phyloP scores from a whole-genome alignment of 2,888 invertebrate genomes.

The Conus canariensis region DNA sequence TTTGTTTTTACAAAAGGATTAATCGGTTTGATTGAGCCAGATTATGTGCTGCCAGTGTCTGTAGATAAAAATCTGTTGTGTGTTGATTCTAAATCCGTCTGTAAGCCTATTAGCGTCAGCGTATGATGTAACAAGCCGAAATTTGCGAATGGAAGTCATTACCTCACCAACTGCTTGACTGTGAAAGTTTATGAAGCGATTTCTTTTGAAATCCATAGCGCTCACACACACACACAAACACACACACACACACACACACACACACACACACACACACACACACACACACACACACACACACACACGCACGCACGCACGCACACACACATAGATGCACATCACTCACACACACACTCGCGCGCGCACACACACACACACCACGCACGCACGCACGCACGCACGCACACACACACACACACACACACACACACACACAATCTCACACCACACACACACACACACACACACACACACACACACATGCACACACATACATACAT shows the following conservation, averaged over 20 bases:
- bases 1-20: no score
- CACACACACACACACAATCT: no score
- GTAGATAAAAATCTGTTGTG: no score
- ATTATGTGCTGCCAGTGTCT: no score
- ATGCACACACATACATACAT: not conserved
- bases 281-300: slow-evolving; percentile 16
- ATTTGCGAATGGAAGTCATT: no score
- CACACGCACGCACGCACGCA: not conserved
- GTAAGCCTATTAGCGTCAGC: no score
- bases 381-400: not conserved
- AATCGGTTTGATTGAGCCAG: no score
- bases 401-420: not conserved
- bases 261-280: slow-evolving; percentile 1
- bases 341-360: not conserved
- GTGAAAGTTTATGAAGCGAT: no score
- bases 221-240: not conserved
- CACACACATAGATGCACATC: not conserved
- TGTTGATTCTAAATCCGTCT: no score
- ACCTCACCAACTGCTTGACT: no score
- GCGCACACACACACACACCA: not conserved
- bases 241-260: not conserved
- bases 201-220: no score
- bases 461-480: not conserved
- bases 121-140: no score
- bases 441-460: not conserved